Conservation (phyloP, 2,888 invertebrate species). For the Protophormia terraenovae region DNA sequence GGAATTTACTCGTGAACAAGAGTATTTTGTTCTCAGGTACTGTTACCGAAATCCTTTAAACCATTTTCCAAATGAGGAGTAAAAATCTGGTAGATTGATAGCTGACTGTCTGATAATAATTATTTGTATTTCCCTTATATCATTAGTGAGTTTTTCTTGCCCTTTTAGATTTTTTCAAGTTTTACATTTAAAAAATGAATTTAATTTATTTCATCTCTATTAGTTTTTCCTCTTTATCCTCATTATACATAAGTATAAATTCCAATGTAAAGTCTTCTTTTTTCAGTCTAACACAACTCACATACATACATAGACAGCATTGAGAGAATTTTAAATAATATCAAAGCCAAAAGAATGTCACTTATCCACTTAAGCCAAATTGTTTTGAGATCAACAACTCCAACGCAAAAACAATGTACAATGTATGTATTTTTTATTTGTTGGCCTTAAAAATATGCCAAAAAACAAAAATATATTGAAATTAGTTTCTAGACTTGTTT, state of each 20-base stretch:
- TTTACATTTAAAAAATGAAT: too few relatives aligned
- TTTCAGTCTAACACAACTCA: not conserved
- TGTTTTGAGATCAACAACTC: conserved; percentile 22
- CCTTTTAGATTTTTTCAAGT: too few relatives aligned
- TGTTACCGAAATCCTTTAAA: too few relatives aligned
- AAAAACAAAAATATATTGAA: not conserved
- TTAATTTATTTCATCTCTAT: too few relatives aligned
- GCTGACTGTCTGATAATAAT: too few relatives aligned
- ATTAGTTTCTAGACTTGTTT: not conserved
- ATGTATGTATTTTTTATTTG: not conserved
- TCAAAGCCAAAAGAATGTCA: conserved; percentile 43
- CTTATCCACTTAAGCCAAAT: conserved; percentile 18
- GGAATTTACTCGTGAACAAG: too few relatives aligned
- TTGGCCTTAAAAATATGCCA: conserved; percentile 7
- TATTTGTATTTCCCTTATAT: too few relatives aligned
- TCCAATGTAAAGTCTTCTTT: not conserved
- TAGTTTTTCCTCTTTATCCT: too few relatives aligned
- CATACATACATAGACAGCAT: not conserved
- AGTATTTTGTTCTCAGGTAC: too few relatives aligned
- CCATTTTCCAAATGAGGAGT: too few relatives aligned
- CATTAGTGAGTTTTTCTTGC: too few relatives aligned
- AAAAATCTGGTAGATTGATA: too few relatives aligned
- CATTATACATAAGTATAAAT: not conserved
- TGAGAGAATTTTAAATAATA: conserved; percentile 9
- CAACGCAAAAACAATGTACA: conserved; percentile 36